Conservation (phyloP, 1,140 invertebrate species). For the Hypsibius dujardini region DNA sequence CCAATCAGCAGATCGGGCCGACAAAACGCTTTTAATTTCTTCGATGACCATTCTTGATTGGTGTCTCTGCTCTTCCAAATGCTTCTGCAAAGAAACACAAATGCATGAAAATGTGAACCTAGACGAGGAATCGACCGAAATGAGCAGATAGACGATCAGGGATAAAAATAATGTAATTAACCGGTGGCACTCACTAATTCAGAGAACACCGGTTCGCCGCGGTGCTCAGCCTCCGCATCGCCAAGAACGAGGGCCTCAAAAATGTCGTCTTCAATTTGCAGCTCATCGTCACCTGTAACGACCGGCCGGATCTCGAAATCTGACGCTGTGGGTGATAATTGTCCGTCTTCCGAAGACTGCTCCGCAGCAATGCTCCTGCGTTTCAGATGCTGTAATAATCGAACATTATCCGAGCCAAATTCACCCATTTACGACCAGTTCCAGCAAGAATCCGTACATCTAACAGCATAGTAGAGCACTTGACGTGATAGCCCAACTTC, state of each 20-base stretch:
- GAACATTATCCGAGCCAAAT: too few relatives aligned
- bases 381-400: neutral
- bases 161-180: neutral
- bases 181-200: constrained; percentile 10
- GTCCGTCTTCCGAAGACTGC: neutral
- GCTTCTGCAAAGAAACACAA: neutral
- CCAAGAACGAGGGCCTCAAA: neutral
- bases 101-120: neutral
- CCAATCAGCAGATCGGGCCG: neutral
- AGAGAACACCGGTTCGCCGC: constrained; percentile 1
- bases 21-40: constrained; percentile 6
- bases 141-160: neutral
- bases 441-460: neutral
- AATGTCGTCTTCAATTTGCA: neutral
- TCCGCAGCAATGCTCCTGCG: neutral
- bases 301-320: neutral
- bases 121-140: neutral
- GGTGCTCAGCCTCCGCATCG: neutral
- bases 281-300: neutral
- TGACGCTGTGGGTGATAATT: neutral
- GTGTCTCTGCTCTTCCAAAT: constrained; percentile 2
- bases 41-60: neutral
- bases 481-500: constrained; percentile 14
- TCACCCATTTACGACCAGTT: neutral
- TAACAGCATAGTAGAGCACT: neutral